These are phyloP conservation scores for Cavia aperea DNA, from an alignment of 2,113 vertebrate species.

Conservation along the genomic window DNA sequence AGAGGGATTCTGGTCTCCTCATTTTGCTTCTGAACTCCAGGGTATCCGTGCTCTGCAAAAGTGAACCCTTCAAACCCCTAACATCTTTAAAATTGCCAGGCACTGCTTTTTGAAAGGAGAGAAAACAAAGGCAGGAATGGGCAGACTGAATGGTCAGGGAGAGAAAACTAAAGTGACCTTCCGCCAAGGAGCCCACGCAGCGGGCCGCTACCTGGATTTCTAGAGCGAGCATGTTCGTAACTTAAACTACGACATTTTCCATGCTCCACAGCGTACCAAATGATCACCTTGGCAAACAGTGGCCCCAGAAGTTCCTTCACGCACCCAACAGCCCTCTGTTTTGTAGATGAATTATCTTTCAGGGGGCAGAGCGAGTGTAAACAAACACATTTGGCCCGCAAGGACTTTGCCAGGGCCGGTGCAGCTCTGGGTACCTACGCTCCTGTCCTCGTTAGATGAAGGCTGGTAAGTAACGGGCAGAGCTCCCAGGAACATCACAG, in stretches of 20 bases:
- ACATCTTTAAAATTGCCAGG: not conserved
- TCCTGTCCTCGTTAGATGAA: fast-evolving
- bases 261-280: not conserved
- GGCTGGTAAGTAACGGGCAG: fast-evolving
- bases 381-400: fast-evolving
- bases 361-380: fast-evolving
- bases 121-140: too few relatives aligned
- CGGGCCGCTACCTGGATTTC: fast-evolving
- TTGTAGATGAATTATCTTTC: not conserved
- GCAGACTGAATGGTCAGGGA: not conserved
- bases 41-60: fast-evolving
- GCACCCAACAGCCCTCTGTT: fast-evolving
- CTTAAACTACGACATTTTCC: not conserved
- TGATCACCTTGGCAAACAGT: not conserved
- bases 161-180: fast-evolving
- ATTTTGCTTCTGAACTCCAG: fast-evolving
- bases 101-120: not conserved
- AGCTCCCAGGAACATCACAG: not conserved
- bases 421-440: fast-evolving
- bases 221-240: not conserved
- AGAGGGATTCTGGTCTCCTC: fast-evolving
- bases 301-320: too few relatives aligned
- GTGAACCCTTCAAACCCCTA: too few relatives aligned
- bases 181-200: not conserved
- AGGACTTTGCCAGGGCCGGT: fast-evolving